A percentile compares a stretch with the other conserved stretches of the same genome.
Evolutionary conservation across 2,113 vertebrate species (phyloP).

Genomic region (Amazona vittata): DNA sequence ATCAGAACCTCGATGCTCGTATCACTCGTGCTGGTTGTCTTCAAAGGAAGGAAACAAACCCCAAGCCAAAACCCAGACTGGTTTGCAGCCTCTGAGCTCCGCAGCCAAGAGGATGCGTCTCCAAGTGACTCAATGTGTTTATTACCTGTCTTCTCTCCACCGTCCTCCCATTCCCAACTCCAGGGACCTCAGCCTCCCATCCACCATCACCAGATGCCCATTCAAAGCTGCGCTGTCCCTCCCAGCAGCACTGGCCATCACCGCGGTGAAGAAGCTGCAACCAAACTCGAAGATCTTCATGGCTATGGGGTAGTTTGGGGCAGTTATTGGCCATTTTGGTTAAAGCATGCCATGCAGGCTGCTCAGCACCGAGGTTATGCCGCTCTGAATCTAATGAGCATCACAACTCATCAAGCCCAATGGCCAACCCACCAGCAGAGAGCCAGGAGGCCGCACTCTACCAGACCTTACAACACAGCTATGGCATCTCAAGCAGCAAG

Average conservation of each 20-base stretch:
- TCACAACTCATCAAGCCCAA: not conserved
- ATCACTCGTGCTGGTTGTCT: not conserved
- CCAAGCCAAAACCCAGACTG: not conserved
- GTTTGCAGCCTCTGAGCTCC: not conserved
- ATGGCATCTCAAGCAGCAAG: not conserved
- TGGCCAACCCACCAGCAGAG: not conserved
- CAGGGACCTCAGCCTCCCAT: no score
- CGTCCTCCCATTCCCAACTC: not conserved
- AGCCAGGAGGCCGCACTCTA: not conserved
- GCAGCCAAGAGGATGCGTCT: not conserved
- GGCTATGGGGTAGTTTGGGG: not conserved
- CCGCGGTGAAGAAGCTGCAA: not conserved
- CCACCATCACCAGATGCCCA: not conserved
- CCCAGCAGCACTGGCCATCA: not conserved
- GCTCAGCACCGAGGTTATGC: not conserved
- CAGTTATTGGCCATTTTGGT: not conserved
- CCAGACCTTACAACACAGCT: not conserved
- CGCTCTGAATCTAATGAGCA: not conserved
- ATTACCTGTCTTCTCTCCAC: not conserved
- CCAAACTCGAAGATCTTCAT: not conserved
- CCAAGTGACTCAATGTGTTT: not conserved
- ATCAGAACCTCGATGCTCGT: not conserved
- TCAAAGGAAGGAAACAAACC: not conserved
- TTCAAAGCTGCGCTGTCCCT: not conserved
- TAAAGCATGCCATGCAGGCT: rapidly evolving